Conservation (phyloP, 2,113 vertebrate genomes). For the Guaruba guarouba region DNA sequence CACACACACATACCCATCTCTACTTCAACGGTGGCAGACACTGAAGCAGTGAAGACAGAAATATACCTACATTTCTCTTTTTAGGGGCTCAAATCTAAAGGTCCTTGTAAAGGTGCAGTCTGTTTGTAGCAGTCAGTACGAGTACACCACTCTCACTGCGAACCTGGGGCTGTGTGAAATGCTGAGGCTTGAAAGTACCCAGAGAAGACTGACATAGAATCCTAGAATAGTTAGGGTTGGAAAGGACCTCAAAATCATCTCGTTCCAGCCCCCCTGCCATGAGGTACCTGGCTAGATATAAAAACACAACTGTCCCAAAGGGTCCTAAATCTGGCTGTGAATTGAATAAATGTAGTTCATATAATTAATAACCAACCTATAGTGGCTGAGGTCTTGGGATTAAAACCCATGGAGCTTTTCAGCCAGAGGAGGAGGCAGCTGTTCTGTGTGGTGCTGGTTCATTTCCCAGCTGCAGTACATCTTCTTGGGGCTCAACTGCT, state of each 20-base stretch:
- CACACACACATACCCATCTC: accelerated
- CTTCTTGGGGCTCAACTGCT: accelerated
- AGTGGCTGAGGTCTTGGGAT: neutral
- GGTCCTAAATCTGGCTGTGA: too few species aligned
- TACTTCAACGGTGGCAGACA: neutral
- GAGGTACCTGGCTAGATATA: neutral
- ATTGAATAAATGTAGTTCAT: accelerated
- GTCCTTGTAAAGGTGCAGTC: neutral
- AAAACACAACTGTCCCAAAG: neutral
- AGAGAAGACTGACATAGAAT: neutral
- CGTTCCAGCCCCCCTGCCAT: too few species aligned
- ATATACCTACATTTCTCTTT: accelerated
- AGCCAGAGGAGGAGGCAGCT: neutral
- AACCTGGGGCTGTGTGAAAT: too few species aligned
- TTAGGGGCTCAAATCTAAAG: neutral
- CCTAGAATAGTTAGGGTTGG: too few species aligned
- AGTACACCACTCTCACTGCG: neutral
- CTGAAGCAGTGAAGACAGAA: neutral
- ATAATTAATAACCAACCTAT: accelerated
- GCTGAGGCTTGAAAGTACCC: neutral
- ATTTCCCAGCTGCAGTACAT: neutral
- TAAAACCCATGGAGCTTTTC: neutral
- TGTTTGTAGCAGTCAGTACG: accelerated
- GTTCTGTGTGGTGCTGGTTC: neutral
- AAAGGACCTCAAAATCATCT: too few species aligned